Evolutionary conservation across 2,113 vertebrate species (phyloP).

Genomic region (Takifugu flavidus): DNA sequence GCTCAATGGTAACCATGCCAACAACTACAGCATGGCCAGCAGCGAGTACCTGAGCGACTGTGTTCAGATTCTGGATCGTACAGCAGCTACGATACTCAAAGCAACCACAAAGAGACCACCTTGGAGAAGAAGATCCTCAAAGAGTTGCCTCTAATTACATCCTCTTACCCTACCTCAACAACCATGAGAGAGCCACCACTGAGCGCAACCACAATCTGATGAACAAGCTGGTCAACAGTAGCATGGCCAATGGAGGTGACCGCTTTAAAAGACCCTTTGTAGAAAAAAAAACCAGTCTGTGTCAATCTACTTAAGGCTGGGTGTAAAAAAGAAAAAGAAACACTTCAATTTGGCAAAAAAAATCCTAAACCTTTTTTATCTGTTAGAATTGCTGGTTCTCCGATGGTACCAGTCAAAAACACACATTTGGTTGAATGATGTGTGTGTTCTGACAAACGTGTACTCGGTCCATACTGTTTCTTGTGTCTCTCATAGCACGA

Average conservation of each 20-base stretch:
- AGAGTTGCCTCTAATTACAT: slow-evolving; percentile 98
- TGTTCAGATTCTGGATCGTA: slow-evolving; percentile 92
- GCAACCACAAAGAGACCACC: slow-evolving; percentile 90
- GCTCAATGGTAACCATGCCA: slow-evolving; percentile 99
- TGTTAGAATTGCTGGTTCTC: too few relatives aligned
- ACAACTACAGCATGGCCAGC: slow-evolving; percentile 95
- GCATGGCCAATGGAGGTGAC: slow-evolving; percentile 76
- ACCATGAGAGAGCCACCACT: slow-evolving; percentile 84
- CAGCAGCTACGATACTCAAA: slow-evolving; percentile 78
- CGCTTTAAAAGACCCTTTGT: not conserved
- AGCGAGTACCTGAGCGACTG: slow-evolving; percentile 97
- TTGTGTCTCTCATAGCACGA: too few relatives aligned
- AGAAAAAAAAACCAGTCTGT: not conserved
- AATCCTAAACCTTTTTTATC: too few relatives aligned
- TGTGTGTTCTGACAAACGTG: too few relatives aligned
- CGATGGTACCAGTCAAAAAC: too few relatives aligned
- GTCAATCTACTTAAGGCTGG: too few relatives aligned
- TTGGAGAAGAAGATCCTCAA: slow-evolving; percentile 98
- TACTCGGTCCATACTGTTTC: too few relatives aligned
- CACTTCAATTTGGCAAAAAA: too few relatives aligned
- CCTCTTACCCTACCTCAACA: slow-evolving; percentile 97
- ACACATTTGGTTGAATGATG: too few relatives aligned
- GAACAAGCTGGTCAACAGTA: slow-evolving; percentile 94
- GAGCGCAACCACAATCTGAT: slow-evolving; percentile 93
- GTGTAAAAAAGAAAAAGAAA: too few relatives aligned